phyloP scores from a whole-genome alignment of 2,888 invertebrate species.

The Tipula helvola region DNA sequence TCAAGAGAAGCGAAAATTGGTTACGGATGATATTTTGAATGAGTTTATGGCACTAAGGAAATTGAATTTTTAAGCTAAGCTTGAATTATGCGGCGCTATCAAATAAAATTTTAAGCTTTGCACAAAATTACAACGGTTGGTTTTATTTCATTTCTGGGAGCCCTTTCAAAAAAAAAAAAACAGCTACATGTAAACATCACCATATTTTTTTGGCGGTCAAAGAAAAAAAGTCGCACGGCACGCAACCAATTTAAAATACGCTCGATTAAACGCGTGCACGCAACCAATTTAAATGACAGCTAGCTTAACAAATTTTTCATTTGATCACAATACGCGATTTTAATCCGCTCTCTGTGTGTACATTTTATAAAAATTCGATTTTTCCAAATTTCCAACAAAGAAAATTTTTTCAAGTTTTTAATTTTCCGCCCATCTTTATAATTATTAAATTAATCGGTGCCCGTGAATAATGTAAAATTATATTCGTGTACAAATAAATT shows the following conservation, averaged over 20 bases:
- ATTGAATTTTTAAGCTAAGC: conserved; percentile 39
- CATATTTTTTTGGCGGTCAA: not conserved
- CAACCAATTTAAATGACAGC: not conserved
- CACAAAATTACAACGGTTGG: not conserved
- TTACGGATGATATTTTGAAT: conserved; percentile 76
- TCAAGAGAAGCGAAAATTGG: conserved; percentile 61
- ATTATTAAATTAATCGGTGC: not conserved
- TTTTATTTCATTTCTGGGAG: not conserved
- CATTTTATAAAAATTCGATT: not conserved
- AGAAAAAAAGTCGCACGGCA: not conserved
- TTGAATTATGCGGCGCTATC: not conserved
- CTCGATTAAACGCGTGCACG: not conserved
- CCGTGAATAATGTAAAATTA: not conserved
- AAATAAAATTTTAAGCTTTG: not conserved
- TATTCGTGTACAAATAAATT: not conserved
- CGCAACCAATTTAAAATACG: not conserved
- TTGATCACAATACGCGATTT: not conserved
- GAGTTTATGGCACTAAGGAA: conserved; percentile 77
- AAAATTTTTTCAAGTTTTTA: not conserved
- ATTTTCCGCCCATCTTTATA: not conserved
- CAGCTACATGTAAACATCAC: not conserved
- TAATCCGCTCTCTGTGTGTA: not conserved
- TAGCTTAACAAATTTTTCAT: not conserved
- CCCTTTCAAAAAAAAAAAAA: not conserved
- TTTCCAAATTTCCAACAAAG: not conserved